Conservation (phyloP, 1,140 invertebrate species). For the Argopecten irradians region DNA sequence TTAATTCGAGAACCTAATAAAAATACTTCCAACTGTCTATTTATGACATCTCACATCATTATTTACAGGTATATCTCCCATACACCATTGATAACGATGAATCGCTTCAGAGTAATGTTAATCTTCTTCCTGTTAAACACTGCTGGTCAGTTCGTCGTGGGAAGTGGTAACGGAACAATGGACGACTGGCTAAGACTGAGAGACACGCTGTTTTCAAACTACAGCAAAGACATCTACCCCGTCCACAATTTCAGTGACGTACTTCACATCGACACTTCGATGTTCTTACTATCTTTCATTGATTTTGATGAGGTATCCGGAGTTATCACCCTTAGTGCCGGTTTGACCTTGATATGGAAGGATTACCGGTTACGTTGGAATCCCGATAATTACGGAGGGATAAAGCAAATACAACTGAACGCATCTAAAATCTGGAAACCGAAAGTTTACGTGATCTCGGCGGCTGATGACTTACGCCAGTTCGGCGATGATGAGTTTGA, state of each 20-base stretch:
- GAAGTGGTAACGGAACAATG: too few species aligned
- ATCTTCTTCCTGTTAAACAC: too few species aligned
- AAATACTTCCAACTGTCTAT: too few species aligned
- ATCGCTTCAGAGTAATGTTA: too few species aligned
- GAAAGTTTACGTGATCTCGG: not conserved
- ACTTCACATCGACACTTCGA: not conserved
- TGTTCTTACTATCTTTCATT: slow-evolving; percentile 28
- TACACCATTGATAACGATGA: too few species aligned
- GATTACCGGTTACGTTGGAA: slow-evolving; percentile 31
- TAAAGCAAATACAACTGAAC: not conserved
- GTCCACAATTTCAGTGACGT: not conserved
- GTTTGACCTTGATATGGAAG: not conserved
- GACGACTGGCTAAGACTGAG: not conserved
- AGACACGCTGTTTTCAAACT: not conserved
- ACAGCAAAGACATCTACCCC: not conserved
- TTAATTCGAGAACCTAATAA: too few species aligned
- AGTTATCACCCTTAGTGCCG: not conserved
- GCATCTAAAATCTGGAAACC: slow-evolving; percentile 29
- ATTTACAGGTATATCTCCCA: too few species aligned
- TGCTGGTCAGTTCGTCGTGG: too few species aligned
- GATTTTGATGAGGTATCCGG: slow-evolving; percentile 30
- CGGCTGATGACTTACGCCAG: slow-evolving; percentile 16
- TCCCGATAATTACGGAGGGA: slow-evolving; percentile 25
- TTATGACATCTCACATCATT: too few species aligned
- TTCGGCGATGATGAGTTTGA: not conserved